These are phyloP conservation scores for Galendromus occidentalis DNA, from an alignment of 1,140 invertebrate species.

Conservation along the genomic window DNA sequence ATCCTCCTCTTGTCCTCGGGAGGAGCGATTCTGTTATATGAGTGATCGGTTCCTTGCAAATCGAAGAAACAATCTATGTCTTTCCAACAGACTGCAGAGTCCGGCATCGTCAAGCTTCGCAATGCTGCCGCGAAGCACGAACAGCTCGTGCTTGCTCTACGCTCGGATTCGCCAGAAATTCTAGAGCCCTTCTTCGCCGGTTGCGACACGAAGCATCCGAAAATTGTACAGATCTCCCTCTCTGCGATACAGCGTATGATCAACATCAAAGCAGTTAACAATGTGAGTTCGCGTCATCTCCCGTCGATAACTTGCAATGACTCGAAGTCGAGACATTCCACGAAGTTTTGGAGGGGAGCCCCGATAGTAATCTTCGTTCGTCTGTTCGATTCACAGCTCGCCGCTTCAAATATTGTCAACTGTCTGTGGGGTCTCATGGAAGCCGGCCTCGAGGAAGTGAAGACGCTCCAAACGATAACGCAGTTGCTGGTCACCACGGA, in stretches of 20 bases:
- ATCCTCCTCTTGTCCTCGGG: no score
- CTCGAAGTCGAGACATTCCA: slow-evolving; percentile 39
- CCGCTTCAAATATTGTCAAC: slow-evolving; percentile 73
- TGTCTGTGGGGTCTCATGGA: slow-evolving; percentile 85
- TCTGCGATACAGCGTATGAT: slow-evolving; percentile 52
- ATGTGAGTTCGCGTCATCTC: slow-evolving; percentile 24
- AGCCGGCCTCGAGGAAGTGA: slow-evolving; percentile 74
- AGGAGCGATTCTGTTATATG: no score
- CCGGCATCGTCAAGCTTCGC: slow-evolving; percentile 70
- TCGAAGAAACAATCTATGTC: no score
- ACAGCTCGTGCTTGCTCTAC: slow-evolving; percentile 34
- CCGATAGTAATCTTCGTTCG: slow-evolving; percentile 4
- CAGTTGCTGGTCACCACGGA: slow-evolving; percentile 78
- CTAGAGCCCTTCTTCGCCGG: slow-evolving; percentile 91
- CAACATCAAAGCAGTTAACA: slow-evolving; percentile 34
- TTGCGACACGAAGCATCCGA: slow-evolving; percentile 78
- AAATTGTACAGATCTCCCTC: slow-evolving; percentile 81
- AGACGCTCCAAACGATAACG: slow-evolving; percentile 86
- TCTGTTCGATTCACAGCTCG: slow-evolving; percentile 29
- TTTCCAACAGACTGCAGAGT: slow-evolving; percentile 63
- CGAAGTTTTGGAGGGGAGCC: slow-evolving; percentile 58
- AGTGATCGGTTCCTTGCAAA: no score
- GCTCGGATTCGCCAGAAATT: slow-evolving; percentile 43
- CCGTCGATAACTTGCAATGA: neutral
- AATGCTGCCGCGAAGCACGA: slow-evolving; percentile 53